A percentile compares a stretch with the other conserved stretches of the same genome.
These are phyloP conservation scores for Tribolium freemani DNA, from an alignment of 2,888 invertebrate genomes.

Conservation along the genomic window DNA sequence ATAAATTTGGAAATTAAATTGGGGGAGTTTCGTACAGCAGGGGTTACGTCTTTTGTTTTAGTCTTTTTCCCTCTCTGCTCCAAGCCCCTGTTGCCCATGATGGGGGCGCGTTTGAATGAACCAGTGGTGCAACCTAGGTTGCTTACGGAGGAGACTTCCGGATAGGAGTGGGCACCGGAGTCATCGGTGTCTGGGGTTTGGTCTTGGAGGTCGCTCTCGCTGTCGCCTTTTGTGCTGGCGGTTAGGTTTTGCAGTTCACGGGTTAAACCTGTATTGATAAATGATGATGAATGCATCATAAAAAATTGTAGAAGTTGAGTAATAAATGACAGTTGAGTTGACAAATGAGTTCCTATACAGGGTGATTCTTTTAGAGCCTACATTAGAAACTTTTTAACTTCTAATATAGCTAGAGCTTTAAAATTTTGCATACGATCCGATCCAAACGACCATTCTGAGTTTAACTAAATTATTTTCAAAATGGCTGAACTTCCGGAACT, in stretches of 20 bases:
- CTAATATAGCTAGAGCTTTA: too few relatives aligned
- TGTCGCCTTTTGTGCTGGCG: conserved; percentile 71
- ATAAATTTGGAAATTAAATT: background rate
- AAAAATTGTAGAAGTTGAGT: conserved; percentile 1
- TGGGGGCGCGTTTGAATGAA: conserved; percentile 73
- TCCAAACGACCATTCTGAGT: too few relatives aligned
- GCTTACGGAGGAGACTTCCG: conserved; percentile 67
- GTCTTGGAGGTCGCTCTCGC: conserved; percentile 80
- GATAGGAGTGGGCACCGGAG: conserved; percentile 72
- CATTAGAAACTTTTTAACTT: too few relatives aligned
- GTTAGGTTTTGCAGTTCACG: conserved; percentile 69
- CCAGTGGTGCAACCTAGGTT: conserved; percentile 68
- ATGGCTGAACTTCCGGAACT: too few relatives aligned
- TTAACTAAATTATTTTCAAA: too few relatives aligned
- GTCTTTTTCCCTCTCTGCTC: conserved; percentile 77
- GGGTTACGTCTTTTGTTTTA: conserved; percentile 62
- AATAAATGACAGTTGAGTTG: background rate
- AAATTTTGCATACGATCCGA: too few relatives aligned
- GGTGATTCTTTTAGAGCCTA: too few relatives aligned
- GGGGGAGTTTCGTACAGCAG: conserved; percentile 57
- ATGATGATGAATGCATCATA: background rate
- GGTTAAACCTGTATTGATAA: conserved; percentile 63
- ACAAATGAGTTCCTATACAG: too few relatives aligned
- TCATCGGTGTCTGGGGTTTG: conserved; percentile 83
- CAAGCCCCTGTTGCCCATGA: conserved; percentile 74